Evolutionary conservation across 2,113 vertebrate species (phyloP).

Genomic region (Cepphus grylle): DNA sequence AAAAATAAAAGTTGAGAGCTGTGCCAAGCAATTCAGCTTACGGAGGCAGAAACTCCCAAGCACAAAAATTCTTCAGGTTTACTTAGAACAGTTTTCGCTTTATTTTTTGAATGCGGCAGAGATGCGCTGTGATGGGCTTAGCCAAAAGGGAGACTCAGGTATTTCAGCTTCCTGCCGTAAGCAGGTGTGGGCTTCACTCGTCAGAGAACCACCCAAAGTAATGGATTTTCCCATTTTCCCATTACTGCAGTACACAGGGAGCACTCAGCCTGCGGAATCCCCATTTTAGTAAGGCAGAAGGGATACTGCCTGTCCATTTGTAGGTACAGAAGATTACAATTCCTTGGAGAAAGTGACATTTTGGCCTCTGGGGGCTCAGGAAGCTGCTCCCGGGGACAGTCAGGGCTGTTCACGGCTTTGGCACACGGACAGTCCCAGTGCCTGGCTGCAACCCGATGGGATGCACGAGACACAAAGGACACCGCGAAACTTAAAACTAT

Average conservation of each 20-base stretch:
- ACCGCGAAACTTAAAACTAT: not conserved
- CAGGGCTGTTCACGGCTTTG: not conserved
- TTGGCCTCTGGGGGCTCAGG: not conserved
- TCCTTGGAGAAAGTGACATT: not conserved
- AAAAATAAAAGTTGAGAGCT: slow-evolving; percentile 24
- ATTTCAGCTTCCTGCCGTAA: not conserved
- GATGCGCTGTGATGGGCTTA: not conserved
- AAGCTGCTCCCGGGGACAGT: not conserved
- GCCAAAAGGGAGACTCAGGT: not conserved
- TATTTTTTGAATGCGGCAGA: not conserved
- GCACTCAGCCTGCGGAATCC: not conserved
- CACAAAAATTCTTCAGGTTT: not conserved
- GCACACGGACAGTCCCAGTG: not conserved
- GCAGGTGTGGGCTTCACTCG: slow-evolving; percentile 10
- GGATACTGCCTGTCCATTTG: not conserved
- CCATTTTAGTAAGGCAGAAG: not conserved
- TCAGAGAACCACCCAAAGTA: not conserved
- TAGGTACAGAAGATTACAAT: not conserved
- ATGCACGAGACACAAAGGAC: not conserved
- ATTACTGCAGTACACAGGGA: not conserved
- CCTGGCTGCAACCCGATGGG: not conserved
- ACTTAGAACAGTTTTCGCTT: not conserved
- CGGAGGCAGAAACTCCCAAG: not conserved
- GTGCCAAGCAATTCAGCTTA: not conserved
- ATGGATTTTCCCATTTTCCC: not conserved